A percentile compares a stretch with the other conserved stretches of the same genome.
phyloP scores from a whole-genome alignment of 1,140 invertebrate genomes.

The Atta colombica region DNA sequence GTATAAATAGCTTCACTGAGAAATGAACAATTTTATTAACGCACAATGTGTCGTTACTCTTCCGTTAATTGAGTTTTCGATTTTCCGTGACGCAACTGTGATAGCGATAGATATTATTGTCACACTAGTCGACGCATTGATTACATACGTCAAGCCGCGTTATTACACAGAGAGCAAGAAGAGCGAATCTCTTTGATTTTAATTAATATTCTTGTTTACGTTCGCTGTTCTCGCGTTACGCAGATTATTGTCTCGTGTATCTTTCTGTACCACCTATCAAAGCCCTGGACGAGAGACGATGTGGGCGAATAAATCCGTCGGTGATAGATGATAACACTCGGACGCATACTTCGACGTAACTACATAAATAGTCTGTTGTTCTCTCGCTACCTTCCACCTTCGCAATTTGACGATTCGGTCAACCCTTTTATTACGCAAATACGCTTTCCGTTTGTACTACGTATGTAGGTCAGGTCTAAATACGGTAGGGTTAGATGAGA shows the following conservation, averaged over 20 bases:
- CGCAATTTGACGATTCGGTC: slow-evolving; percentile 29
- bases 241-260: neutral
- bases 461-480: slow-evolving; percentile 46
- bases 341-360: neutral
- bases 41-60: neutral
- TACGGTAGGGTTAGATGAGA: slow-evolving; percentile 20
- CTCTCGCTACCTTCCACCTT: neutral
- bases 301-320: slow-evolving; percentile 1
- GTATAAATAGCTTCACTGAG: too few species aligned
- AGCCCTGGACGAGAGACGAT: neutral
- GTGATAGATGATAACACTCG: neutral
- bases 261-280: neutral
- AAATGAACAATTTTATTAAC: slow-evolving; percentile 37
- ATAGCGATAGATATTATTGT: neutral
- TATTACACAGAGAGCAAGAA: neutral
- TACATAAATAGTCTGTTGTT: neutral
- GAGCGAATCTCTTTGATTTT: neutral
- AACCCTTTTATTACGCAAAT: slow-evolving; percentile 49
- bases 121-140: neutral
- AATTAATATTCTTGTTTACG: slow-evolving; percentile 43
- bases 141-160: neutral
- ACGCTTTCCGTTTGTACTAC: neutral
- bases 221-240: neutral
- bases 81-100: slow-evolving; percentile 27
- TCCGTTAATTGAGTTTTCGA: slow-evolving; percentile 28